Evolutionary conservation across 2,113 vertebrate species (phyloP).

Genomic region (Barnardius zonarius): DNA sequence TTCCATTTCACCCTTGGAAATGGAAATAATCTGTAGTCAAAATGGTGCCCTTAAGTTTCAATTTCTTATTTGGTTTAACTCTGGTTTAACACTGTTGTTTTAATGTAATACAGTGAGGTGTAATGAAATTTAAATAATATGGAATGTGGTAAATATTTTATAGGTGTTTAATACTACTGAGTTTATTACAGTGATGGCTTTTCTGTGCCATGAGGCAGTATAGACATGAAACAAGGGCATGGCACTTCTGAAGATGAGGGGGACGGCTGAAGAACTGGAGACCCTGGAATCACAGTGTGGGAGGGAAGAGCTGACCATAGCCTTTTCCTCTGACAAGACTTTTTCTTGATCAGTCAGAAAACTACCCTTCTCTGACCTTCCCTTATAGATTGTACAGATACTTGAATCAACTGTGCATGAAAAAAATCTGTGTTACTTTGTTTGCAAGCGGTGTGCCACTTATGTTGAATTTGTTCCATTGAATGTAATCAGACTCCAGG

Average conservation of each 20-base stretch:
- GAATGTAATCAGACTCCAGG: neutral
- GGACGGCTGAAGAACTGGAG: neutral
- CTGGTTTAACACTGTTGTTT: neutral
- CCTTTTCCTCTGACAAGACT: slow-evolving; percentile 33
- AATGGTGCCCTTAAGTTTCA: neutral
- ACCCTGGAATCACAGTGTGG: neutral
- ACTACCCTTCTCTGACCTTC: slow-evolving; percentile 51
- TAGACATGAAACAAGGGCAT: neutral
- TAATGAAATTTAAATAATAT: neutral
- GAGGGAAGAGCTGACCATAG: slow-evolving; percentile 56
- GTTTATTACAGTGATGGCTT: neutral
- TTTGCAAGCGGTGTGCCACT: neutral
- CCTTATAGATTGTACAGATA: slow-evolving; percentile 52
- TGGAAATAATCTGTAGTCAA: neutral
- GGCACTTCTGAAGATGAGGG: neutral
- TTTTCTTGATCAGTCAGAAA: neutral
- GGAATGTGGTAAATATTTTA: neutral
- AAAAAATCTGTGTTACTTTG: neutral
- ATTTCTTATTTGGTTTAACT: neutral
- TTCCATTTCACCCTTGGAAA: neutral
- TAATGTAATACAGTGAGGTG: neutral
- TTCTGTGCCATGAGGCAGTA: neutral
- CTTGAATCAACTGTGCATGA: slow-evolving; percentile 34
- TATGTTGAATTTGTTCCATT: neutral
- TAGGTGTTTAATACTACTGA: neutral